Percentiles rank a stretch among this genome's conserved stretches.
Evolutionary conservation across 2,797 vertebrate genomes (phyloP).

Genomic region (Tarsius wallacei): DNA sequence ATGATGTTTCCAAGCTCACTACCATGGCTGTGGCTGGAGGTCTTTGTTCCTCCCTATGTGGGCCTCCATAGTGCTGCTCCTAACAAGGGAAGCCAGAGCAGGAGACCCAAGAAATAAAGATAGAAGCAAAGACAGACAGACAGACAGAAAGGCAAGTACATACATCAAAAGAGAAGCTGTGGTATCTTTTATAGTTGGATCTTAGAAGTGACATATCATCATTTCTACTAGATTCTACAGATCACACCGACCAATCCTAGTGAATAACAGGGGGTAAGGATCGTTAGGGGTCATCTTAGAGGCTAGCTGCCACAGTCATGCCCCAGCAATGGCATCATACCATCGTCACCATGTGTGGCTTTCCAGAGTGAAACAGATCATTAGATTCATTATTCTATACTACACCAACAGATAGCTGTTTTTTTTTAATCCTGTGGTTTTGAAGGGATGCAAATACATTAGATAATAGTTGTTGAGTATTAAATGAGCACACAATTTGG

Average conservation of each 20-base stretch:
- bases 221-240: background rate
- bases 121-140: background rate
- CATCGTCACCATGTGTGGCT: background rate
- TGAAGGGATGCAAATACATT: conserved; percentile 18
- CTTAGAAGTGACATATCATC: background rate
- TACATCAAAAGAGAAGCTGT: background rate
- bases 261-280: background rate
- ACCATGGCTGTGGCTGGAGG: background rate
- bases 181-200: background rate
- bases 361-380: background rate
- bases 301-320: background rate
- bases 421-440: background rate
- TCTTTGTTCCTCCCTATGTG: background rate
- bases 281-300: background rate
- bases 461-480: background rate
- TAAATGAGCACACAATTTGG: background rate
- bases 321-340: background rate
- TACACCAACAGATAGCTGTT: background rate
- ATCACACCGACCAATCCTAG: background rate
- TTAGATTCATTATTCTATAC: background rate
- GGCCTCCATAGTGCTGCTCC: background rate
- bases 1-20: background rate
- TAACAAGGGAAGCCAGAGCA: background rate
- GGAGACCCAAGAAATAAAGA: background rate
- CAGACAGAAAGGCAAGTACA: background rate